Conservation (phyloP, 2,888 invertebrate species). For the Suillia variegata region DNA sequence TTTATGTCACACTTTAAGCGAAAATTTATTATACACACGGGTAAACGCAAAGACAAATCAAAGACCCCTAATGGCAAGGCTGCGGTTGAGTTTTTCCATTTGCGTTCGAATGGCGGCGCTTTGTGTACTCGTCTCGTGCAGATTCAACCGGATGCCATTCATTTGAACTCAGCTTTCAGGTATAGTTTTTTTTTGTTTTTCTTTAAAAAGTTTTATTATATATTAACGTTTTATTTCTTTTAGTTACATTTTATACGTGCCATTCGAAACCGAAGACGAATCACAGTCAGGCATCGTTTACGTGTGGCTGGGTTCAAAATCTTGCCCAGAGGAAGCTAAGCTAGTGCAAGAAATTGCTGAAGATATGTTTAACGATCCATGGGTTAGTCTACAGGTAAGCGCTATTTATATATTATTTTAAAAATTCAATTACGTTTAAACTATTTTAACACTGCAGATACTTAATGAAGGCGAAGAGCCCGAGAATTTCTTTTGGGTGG, state of each 20-base stretch:
- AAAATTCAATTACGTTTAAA: no score
- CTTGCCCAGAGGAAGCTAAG: constrained; percentile 83
- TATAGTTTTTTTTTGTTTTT: constrained; percentile 61
- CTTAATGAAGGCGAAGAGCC: constrained; percentile 94
- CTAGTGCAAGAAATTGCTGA: constrained; percentile 91
- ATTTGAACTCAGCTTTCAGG: constrained; percentile 95
- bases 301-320: constrained; percentile 90
- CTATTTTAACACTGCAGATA: constrained; percentile 63
- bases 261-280: constrained; percentile 83
- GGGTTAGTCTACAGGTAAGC: constrained; percentile 78
- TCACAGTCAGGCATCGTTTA: constrained; percentile 87
- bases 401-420: no score
- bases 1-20: constrained; percentile 97
- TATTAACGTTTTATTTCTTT: constrained; percentile 22
- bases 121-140: constrained; percentile 92
- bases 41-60: constrained; percentile 71
- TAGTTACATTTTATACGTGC: constrained; percentile 91
- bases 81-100: constrained; percentile 89
- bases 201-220: neutral
- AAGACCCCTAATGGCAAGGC: constrained; percentile 60
- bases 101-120: constrained; percentile 94
- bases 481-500: constrained; percentile 98
- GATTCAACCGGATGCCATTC: constrained; percentile 81
- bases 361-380: constrained; percentile 85
- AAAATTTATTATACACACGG: constrained; percentile 90